These are phyloP conservation scores for Habroteleia sp. DNA, from an alignment of 2,888 invertebrate species.

Conservation along the genomic window DNA sequence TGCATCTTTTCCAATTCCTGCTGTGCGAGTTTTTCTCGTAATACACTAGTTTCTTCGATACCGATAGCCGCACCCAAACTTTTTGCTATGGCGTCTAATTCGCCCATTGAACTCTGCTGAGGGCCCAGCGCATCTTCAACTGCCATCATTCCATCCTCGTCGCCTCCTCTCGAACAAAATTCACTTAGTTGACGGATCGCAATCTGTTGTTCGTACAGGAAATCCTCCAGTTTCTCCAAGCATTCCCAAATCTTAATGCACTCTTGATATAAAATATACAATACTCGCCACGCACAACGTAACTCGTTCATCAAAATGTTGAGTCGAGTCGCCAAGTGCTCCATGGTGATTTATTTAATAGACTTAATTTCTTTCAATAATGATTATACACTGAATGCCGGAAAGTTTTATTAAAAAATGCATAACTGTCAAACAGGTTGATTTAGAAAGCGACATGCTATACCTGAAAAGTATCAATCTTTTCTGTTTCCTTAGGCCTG, in stretches of 20 bases:
- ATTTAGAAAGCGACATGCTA: slow-evolving; percentile 19
- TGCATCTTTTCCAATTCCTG: slow-evolving; percentile 77
- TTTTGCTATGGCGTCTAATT: slow-evolving; percentile 78
- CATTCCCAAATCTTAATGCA: slow-evolving; percentile 97
- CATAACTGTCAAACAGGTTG: slow-evolving; percentile 6
- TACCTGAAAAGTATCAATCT: slow-evolving; percentile 39
- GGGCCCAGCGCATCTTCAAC: slow-evolving; percentile 70
- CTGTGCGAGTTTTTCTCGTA: slow-evolving; percentile 76
- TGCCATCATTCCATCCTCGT: slow-evolving; percentile 75
- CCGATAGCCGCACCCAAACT: slow-evolving; percentile 76
- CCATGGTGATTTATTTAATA: slow-evolving; percentile 84
- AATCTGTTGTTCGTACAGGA: slow-evolving; percentile 94
- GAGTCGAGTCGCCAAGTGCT: slow-evolving; percentile 91
- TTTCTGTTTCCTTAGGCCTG: slow-evolving; percentile 28
- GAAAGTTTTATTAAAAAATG: slow-evolving; percentile 31
- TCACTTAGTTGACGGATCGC: slow-evolving; percentile 93
- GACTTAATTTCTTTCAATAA: slow-evolving; percentile 9
- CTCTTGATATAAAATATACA: slow-evolving; percentile 94
- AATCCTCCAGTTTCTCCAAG: slow-evolving; percentile 92
- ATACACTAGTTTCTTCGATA: slow-evolving; percentile 75
- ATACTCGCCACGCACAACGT: slow-evolving; percentile 95
- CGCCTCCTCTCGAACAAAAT: slow-evolving; percentile 86
- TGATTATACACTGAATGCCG: slow-evolving; percentile 23
- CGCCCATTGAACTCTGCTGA: slow-evolving; percentile 74
- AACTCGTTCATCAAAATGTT: slow-evolving; percentile 92